These are phyloP conservation scores for Drosophila auraria DNA, from an alignment of 1,140 invertebrate genomes.

Conservation along the genomic window DNA sequence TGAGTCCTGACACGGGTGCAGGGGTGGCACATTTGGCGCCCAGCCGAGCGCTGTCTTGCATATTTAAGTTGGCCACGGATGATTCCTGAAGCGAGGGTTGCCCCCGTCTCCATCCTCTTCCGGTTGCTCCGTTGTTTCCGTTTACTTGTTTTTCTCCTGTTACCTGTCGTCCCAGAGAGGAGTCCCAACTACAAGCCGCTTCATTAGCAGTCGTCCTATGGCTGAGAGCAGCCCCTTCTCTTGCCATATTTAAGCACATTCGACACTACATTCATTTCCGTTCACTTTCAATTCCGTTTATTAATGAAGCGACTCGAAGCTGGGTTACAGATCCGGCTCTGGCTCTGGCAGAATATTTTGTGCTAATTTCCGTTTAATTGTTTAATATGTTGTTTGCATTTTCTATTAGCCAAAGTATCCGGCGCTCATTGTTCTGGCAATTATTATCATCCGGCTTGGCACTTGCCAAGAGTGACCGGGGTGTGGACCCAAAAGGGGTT, in stretches of 20 bases:
- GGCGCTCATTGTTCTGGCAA: conserved; percentile 65
- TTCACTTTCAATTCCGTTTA: conserved; percentile 58
- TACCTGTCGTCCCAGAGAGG: conserved; percentile 44
- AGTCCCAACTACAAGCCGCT: conserved; percentile 23
- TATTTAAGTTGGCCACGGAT: conserved; percentile 67
- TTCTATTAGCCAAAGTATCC: conserved; percentile 73
- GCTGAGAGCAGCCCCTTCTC: not conserved
- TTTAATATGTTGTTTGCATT: conserved; percentile 83
- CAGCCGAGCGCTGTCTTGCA: conserved; percentile 74
- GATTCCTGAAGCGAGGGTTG: not conserved
- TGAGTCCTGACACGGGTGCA: too few species aligned
- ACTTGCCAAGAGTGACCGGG: conserved; percentile 10
- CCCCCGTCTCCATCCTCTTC: conserved; percentile 8
- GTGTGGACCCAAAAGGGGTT: conserved; percentile 5
- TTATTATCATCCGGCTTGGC: conserved; percentile 48
- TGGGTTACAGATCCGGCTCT: conserved; percentile 10
- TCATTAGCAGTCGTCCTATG: conserved; percentile 57
- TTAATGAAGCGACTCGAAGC: conserved; percentile 63
- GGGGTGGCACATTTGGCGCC: conserved; percentile 70
- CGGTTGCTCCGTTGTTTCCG: conserved; percentile 59
- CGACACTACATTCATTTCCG: conserved; percentile 71
- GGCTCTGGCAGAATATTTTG: conserved; percentile 57
- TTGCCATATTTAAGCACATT: conserved; percentile 43
- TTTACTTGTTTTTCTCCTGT: conserved; percentile 51
- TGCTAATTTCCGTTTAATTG: conserved; percentile 83